Evolutionary conservation across 1,140 invertebrate species (phyloP).

Genomic region (Procambarus clarkii): DNA sequence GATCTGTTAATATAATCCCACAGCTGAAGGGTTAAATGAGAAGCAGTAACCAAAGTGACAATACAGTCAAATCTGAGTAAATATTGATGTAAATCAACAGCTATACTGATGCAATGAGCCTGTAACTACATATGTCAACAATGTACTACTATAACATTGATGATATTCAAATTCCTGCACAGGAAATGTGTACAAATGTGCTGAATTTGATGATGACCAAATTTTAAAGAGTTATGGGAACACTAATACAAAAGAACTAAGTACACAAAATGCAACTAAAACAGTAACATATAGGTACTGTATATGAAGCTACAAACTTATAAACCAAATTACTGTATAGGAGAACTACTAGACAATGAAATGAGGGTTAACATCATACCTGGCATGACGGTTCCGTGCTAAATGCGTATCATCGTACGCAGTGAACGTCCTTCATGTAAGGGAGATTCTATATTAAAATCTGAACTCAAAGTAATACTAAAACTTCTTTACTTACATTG

Average conservation of each 20-base stretch:
- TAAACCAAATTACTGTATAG: neutral
- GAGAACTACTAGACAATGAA: neutral
- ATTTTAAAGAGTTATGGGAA: neutral
- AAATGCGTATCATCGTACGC: constrained; percentile 11
- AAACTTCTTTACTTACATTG: neutral
- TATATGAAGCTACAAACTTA: neutral
- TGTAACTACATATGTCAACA: too few relatives aligned
- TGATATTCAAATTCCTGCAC: too few relatives aligned
- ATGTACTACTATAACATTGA: too few relatives aligned
- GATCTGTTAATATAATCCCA: too few relatives aligned
- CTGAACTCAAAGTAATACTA: neutral
- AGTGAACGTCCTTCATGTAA: neutral
- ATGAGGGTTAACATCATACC: neutral
- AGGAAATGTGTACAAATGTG: too few relatives aligned
- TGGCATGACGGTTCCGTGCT: constrained; percentile 4
- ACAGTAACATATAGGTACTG: neutral
- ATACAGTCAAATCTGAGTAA: too few relatives aligned
- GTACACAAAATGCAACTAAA: neutral
- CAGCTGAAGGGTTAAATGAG: too few relatives aligned
- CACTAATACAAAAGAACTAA: neutral
- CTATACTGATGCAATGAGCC: too few relatives aligned
- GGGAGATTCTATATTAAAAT: constrained; percentile 2
- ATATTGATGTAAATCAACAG: too few relatives aligned
- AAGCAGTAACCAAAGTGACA: too few relatives aligned
- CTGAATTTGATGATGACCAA: too few relatives aligned